Percentiles rank a stretch among this genome's conserved stretches.
These are phyloP conservation scores for Actenoides hombroni DNA, from an alignment of 2,113 vertebrate genomes.

Conservation along the genomic window DNA sequence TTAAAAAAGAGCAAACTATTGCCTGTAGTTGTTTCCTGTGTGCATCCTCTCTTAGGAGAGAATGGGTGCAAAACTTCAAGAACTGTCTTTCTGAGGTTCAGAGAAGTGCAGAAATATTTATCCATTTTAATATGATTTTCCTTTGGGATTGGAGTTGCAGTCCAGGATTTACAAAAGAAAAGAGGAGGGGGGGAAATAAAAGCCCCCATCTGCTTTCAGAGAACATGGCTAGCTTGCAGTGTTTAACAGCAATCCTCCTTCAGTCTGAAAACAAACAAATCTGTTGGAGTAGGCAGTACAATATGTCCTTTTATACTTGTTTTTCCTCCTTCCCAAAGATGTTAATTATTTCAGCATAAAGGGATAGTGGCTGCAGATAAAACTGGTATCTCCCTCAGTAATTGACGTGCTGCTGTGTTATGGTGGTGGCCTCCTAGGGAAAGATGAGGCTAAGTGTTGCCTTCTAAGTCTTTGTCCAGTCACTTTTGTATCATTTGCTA, in stretches of 20 bases:
- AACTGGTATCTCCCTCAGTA: neutral
- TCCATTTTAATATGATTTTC: neutral
- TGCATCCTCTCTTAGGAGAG: neutral
- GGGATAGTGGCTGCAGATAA: neutral
- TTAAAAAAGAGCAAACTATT: neutral
- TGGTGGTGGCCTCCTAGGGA: neutral
- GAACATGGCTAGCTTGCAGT: conserved; percentile 17
- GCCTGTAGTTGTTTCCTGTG: neutral
- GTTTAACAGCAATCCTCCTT: conserved; percentile 25
- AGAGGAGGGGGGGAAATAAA: neutral
- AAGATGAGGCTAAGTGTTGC: conserved; percentile 8
- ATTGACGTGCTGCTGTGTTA: conserved; percentile 11
- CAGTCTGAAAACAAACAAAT: conserved; percentile 40
- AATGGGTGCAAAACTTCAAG: neutral
- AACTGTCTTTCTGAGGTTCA: neutral
- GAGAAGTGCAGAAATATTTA: neutral
- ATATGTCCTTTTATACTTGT: neutral
- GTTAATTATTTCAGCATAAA: conserved; percentile 39
- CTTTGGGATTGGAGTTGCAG: neutral
- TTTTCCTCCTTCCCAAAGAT: neutral
- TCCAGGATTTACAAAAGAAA: neutral
- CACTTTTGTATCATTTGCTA: conserved; percentile 6
- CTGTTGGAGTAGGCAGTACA: conserved; percentile 30
- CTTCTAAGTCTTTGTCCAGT: conserved; percentile 20
- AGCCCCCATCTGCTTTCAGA: neutral